Base-by-base conservation (phyloP, 2,888 invertebrate species). In the Labia minor region DNA sequence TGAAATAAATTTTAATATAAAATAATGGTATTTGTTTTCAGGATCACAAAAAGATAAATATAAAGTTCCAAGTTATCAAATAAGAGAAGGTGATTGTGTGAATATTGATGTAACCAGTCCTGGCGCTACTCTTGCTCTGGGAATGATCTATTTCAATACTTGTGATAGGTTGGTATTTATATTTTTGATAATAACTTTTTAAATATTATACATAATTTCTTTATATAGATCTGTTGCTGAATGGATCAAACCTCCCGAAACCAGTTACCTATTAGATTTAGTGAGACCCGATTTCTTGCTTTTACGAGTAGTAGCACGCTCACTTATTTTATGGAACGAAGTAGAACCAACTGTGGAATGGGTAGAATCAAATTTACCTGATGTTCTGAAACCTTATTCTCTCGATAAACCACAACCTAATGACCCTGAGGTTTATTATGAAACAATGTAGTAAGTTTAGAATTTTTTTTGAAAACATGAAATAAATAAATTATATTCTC, bases 101-200 rank as follows among this genome's bases (percentile, higher is more conserved):
- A 98, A 98, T 79, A 86, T 95, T 68, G 95, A 98, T 79, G 93
- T 98, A 64, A 97, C 96, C 1, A 89, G 95, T 0, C 95, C 97
- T 0, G 96, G 96, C 0, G 96, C 98, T 0, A 95, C 95, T 0
- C 80, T 97, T 33, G 97, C 98, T 0, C 81, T 99, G 1, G 97
- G 96, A 0, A 84, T 98, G 73, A 89, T 96, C 83, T 97, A 91
- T 80, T 85, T 95, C 75, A 86, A 89, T 70, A 89, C 91, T 1
- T 85, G 86, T 68, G 92, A 91, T 79, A 83, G 75, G 81, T 81
- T 21, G 19, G 11, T 11, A 16, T 37, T 21, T 64, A 21, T 26
- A 61, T 62, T 49, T 16, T 61, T n/a, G n/a, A n/a, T n/a, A n/a
- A n/a, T n/a, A 19, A 16, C 19, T 20, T 61, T 2, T 3, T 21